Evolutionary conservation across 2,113 vertebrate species (phyloP).

Genomic region (Gallinago jamesoni): DNA sequence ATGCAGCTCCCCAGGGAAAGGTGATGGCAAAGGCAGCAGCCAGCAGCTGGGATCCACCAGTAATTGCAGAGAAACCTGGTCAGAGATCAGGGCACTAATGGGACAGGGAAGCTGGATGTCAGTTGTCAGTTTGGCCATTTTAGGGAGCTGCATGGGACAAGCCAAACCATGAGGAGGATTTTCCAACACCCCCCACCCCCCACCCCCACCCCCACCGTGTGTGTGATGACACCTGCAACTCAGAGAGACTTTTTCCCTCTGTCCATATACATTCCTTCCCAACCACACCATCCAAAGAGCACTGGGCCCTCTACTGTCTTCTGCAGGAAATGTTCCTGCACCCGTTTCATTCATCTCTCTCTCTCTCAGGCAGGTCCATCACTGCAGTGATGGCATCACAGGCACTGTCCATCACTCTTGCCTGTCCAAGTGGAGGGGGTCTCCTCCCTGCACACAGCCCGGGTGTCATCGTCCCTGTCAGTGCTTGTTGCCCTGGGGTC

Average conservation of each 20-base stretch:
- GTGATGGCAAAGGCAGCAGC: fast-evolving
- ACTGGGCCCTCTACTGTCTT: neutral
- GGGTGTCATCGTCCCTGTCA: neutral
- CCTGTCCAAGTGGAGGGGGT: neutral
- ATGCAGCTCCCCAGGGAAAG: neutral
- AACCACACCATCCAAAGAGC: neutral
- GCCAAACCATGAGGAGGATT: neutral
- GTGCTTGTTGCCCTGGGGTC: neutral
- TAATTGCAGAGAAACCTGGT: neutral
- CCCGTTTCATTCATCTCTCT: fast-evolving
- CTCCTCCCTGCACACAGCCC: neutral
- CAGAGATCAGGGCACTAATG: fast-evolving
- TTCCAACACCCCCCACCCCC: too few species aligned
- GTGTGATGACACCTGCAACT: neutral
- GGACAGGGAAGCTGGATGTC: fast-evolving
- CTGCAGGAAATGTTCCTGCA: neutral
- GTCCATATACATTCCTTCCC: neutral
- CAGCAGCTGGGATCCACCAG: neutral
- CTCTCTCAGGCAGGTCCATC: neutral
- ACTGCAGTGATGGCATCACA: too few species aligned
- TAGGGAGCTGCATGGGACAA: neutral
- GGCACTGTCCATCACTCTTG: too few species aligned
- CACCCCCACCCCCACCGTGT: too few species aligned
- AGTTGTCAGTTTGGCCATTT: neutral
- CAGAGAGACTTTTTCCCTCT: neutral